phyloP scores from a whole-genome alignment of 64 coral and sea anemone genomes.

The Montipora sp. region DNA sequence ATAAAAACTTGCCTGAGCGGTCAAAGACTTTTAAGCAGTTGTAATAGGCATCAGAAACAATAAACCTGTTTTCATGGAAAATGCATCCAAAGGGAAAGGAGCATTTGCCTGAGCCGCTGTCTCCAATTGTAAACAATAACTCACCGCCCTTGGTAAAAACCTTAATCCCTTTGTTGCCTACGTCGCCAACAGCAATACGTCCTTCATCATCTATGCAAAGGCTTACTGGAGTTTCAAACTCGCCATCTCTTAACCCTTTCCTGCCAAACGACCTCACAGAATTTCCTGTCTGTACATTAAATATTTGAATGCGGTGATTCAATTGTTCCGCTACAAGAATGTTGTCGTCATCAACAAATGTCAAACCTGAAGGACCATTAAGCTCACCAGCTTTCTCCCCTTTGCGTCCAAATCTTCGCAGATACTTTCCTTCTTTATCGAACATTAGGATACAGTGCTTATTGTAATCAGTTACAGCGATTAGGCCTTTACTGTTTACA shows the following conservation, averaged over 20 bases:
- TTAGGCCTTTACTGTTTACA: conserved; percentile 6
- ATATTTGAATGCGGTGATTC: conserved; percentile 12
- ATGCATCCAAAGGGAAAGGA: background rate
- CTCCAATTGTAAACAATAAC: background rate
- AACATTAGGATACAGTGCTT: background rate
- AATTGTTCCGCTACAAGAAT: conserved; percentile 10
- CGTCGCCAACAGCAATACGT: background rate
- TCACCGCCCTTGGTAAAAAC: conserved; percentile 15
- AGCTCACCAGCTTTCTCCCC: background rate
- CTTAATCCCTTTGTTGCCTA: background rate
- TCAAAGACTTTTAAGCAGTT: conserved; percentile 63
- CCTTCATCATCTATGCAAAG: conserved; percentile 13
- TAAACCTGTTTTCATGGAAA: conserved; percentile 10
- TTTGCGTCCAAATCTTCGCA: conserved; percentile 5
- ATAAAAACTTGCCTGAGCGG: background rate
- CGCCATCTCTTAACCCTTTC: background rate
- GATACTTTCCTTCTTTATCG: background rate
- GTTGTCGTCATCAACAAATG: conserved; percentile 28
- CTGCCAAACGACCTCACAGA: background rate
- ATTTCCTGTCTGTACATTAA: conserved; percentile 1
- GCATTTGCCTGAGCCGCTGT: background rate
- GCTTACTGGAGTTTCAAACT: background rate
- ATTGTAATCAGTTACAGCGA: background rate
- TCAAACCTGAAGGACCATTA: background rate
- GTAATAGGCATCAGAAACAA: conserved; percentile 14